A percentile compares a stretch with the other conserved stretches of the same genome.
These are phyloP conservation scores for Leuciscus idus DNA, from an alignment of 2,113 vertebrate genomes.

Conservation along the genomic window DNA sequence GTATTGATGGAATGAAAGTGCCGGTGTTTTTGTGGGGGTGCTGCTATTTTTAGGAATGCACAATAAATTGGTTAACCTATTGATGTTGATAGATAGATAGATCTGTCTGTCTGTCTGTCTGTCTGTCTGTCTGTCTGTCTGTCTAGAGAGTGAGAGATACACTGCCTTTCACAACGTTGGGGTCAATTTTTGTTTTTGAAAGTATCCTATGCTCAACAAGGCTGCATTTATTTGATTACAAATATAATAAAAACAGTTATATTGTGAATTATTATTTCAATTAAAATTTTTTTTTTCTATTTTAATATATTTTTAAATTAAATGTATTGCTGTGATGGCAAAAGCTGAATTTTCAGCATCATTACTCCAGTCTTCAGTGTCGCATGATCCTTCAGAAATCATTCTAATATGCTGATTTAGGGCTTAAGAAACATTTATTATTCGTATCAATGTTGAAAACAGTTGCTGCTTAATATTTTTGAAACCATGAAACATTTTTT, in stretches of 20 bases:
- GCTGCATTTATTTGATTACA: background rate
- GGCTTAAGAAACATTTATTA: no score
- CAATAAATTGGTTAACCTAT: background rate
- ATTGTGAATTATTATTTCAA: background rate
- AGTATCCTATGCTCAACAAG: background rate
- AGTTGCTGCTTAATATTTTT: background rate
- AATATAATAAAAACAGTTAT: background rate
- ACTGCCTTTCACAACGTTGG: background rate
- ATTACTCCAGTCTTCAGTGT: no score
- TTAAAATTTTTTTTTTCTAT: no score
- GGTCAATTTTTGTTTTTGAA: background rate
- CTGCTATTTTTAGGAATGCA: background rate
- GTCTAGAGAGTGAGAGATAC: background rate
- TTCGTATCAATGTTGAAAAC: no score
- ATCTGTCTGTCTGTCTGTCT: background rate
- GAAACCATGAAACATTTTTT: background rate
- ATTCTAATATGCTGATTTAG: no score
- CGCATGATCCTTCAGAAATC: no score
- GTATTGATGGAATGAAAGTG: background rate
- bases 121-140: background rate
- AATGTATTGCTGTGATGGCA: no score
- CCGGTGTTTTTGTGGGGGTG: background rate
- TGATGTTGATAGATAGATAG: background rate
- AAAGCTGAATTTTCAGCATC: no score
- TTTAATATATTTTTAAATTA: no score